Percentiles rank a stretch among this genome's conserved stretches.
Evolutionary conservation across 2,888 invertebrate genomes (phyloP).

Genomic region (Synergus itoensis): DNA sequence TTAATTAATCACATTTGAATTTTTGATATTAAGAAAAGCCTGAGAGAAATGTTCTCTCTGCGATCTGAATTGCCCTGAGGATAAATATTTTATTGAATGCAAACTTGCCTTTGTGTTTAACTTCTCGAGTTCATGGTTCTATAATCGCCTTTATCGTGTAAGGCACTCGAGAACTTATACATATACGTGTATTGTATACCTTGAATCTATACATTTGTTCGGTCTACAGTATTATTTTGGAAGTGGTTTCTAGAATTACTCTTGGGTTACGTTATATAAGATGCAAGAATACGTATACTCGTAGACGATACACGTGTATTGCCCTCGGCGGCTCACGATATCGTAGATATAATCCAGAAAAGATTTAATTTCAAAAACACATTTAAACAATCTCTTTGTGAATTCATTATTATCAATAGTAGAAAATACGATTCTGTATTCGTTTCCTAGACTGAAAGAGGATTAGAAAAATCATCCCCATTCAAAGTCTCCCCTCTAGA

Average conservation of each 20-base stretch:
- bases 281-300: slow-evolving; percentile 42
- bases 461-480: not conserved
- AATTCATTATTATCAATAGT: not conserved
- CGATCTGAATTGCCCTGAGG: too few relatives aligned
- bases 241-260: slow-evolving; percentile 68
- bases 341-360: not conserved
- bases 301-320: slow-evolving; percentile 13
- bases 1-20: not conserved
- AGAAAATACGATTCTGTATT: not conserved
- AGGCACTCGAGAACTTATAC: not conserved
- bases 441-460: not conserved
- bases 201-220: slow-evolving; percentile 67
- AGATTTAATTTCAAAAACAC: not conserved
- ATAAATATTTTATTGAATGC: not conserved
- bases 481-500: not conserved
- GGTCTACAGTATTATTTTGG: slow-evolving; percentile 60
- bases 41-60: too few relatives aligned
- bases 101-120: not conserved
- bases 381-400: not conserved
- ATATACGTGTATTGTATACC: slow-evolving; percentile 51
- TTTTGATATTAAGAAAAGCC: not conserved
- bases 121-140: not conserved
- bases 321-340: not conserved
- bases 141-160: slow-evolving; percentile 4
- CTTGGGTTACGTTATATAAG: slow-evolving; percentile 48